Percentiles rank a stretch among this genome's conserved stretches.
phyloP scores from a whole-genome alignment of 2,797 vertebrate species.

The Rhincodon typus region DNA sequence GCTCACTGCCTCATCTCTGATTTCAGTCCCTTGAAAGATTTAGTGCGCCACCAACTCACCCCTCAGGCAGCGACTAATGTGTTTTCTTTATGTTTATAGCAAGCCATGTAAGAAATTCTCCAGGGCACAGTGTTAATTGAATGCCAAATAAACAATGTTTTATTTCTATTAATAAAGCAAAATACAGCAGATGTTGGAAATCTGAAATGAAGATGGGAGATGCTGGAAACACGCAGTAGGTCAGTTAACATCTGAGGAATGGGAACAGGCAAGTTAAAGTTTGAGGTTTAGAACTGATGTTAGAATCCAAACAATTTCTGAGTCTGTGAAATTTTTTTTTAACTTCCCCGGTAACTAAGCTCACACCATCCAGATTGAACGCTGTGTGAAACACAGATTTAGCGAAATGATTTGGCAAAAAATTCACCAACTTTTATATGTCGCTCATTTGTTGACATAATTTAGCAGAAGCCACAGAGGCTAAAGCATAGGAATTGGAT shows the following conservation, averaged over 20 bases:
- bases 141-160: neutral
- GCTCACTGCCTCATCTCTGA: neutral
- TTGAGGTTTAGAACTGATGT: neutral
- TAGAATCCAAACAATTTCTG: neutral
- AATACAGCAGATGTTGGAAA: neutral
- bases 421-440: neutral
- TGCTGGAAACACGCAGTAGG: neutral
- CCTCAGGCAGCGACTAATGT: neutral
- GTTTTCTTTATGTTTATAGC: neutral
- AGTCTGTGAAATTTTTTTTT: neutral
- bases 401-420: neutral
- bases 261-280: neutral
- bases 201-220: neutral
- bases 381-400: neutral
- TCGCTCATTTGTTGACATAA: neutral
- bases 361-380: neutral
- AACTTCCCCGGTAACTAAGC: neutral
- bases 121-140: neutral
- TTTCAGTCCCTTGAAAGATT: constrained; percentile 2
- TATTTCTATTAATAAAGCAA: neutral
- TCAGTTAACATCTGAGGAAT: neutral
- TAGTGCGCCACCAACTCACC: neutral
- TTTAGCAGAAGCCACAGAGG: neutral
- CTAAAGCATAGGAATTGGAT: neutral
- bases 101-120: neutral